These are phyloP conservation scores for Calypte anna DNA, from an alignment of 2,113 vertebrate genomes.

Conservation along the genomic window DNA sequence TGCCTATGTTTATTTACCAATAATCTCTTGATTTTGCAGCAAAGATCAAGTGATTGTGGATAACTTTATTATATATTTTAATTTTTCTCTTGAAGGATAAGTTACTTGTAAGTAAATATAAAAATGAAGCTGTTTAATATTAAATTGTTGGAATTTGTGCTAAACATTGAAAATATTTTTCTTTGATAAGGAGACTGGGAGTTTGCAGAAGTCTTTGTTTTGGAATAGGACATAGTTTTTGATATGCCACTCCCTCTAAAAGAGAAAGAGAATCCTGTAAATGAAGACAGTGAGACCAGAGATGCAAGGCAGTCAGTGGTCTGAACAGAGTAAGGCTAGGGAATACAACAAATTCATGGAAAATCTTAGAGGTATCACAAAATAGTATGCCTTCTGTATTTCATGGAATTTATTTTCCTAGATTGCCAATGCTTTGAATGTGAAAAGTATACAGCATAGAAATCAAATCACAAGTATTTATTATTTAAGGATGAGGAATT, in stretches of 20 bases:
- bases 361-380: background rate
- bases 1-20: background rate
- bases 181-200: background rate
- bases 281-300: background rate
- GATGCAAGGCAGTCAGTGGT: background rate
- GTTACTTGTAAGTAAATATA: background rate
- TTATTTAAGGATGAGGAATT: background rate
- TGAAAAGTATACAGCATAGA: background rate
- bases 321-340: background rate
- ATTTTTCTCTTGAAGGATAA: background rate
- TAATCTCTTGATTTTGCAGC: background rate
- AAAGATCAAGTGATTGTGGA: background rate
- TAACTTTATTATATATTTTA: background rate
- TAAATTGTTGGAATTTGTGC: background rate
- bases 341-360: background rate
- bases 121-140: background rate
- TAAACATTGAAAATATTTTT: background rate
- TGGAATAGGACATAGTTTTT: background rate
- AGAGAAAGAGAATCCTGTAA: background rate
- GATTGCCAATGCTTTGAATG: background rate
- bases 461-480: background rate
- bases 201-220: background rate
- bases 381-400: background rate
- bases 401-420: background rate
- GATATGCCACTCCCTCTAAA: background rate